phyloP scores from a whole-genome alignment of 2,797 vertebrate genomes.

The Menidia menidia region DNA sequence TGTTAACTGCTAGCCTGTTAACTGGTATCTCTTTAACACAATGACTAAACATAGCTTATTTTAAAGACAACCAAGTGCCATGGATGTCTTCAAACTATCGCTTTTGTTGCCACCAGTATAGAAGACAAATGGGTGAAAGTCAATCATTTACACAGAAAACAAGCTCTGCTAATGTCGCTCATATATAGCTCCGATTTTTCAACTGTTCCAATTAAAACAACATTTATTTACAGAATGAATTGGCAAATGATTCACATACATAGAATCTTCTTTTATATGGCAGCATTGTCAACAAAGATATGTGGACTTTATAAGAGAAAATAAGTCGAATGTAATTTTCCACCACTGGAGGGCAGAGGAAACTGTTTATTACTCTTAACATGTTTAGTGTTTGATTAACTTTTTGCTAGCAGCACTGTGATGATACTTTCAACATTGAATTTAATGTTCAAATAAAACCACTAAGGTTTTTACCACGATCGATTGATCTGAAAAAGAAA shows the following conservation, averaged over 20 bases:
- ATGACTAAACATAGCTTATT: too few species aligned
- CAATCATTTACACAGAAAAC: background rate
- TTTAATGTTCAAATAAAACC: background rate
- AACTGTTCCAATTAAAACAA: background rate
- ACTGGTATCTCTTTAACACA: background rate
- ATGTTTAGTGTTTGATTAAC: background rate
- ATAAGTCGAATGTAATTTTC: background rate
- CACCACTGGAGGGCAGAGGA: background rate
- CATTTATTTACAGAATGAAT: background rate
- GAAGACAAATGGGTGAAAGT: background rate
- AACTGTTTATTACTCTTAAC: too few species aligned
- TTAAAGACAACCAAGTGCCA: too few species aligned
- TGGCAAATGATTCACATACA: background rate
- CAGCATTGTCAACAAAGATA: background rate
- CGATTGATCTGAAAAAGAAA: background rate
- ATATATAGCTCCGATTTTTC: background rate
- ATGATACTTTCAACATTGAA: background rate
- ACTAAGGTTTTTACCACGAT: background rate
- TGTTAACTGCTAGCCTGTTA: background rate
- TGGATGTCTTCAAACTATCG: background rate
- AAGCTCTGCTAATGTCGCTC: background rate
- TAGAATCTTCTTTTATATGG: background rate
- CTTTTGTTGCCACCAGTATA: background rate
- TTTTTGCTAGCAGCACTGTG: background rate
- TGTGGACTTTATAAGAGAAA: background rate